A percentile compares a stretch with the other conserved stretches of the same genome.
Conservation (phyloP, 2,113 vertebrate genomes). For the Amblyornis subalaris region DNA sequence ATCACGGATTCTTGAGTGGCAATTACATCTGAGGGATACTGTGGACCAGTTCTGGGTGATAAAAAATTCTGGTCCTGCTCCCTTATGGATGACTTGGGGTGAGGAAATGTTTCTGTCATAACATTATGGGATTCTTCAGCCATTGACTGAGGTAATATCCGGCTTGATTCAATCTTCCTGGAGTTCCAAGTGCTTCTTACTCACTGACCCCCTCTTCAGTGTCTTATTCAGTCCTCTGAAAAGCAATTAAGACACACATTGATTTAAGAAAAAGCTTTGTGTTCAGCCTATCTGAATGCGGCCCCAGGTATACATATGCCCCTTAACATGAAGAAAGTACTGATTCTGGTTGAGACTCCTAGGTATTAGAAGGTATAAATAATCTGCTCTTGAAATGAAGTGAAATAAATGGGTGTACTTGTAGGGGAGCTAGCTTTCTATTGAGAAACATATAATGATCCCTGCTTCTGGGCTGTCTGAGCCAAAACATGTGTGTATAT, state of each 20-base stretch:
- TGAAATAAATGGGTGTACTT: constrained; percentile 14
- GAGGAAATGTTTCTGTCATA: not conserved
- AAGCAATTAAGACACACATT: not conserved
- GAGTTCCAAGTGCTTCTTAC: not conserved
- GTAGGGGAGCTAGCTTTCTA: not conserved
- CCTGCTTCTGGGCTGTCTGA: not conserved
- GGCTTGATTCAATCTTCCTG: not conserved
- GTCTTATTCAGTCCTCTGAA: not conserved
- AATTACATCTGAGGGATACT: not conserved
- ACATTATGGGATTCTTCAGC: not conserved
- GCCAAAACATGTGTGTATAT: not conserved
- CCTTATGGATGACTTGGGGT: not conserved
- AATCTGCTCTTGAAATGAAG: not conserved
- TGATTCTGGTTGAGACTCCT: not conserved
- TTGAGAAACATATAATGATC: not conserved
- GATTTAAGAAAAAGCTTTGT: not conserved
- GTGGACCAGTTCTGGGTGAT: not conserved
- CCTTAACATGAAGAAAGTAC: not conserved
- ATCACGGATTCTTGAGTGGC: not conserved
- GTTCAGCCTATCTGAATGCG: not conserved
- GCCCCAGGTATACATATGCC: not conserved
- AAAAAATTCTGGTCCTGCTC: not conserved
- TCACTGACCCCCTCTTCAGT: not conserved
- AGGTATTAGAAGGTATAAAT: not conserved
- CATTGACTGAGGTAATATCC: not conserved